phyloP scores from a whole-genome alignment of 2,888 invertebrate species.

The Diploptera punctata region DNA sequence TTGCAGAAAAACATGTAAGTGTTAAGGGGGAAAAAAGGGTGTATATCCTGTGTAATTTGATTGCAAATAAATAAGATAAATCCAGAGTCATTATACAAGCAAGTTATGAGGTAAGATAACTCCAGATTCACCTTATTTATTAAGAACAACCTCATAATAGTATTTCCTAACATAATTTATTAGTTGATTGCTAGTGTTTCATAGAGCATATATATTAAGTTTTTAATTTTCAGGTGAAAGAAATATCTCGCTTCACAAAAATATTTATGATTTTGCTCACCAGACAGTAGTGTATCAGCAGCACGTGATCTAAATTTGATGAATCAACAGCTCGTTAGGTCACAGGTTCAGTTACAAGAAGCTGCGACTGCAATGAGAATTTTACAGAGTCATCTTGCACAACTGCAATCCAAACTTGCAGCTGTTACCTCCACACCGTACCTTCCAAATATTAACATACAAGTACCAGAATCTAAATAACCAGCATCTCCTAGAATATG shows the following conservation, averaged over 20 bases:
- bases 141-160: too few species aligned
- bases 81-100: too few species aligned
- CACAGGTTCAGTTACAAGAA: constrained; percentile 43
- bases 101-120: too few species aligned
- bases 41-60: too few species aligned
- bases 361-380: constrained; percentile 38
- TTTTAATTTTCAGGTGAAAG: constrained; percentile 41
- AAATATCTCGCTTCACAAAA: constrained; percentile 41
- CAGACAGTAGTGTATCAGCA: constrained; percentile 32
- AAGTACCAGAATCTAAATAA: neutral
- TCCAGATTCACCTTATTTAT: too few species aligned
- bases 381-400: constrained; percentile 34
- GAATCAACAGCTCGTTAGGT: constrained; percentile 43
- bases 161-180: too few species aligned
- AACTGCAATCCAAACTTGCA: constrained; percentile 36
- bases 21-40: too few species aligned
- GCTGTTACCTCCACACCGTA: constrained; percentile 38
- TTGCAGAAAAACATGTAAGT: too few species aligned
- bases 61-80: too few species aligned
- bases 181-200: too few species aligned
- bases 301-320: constrained; percentile 38
- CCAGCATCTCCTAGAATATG: too few species aligned
- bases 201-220: too few species aligned
- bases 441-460: constrained; percentile 36
- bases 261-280: constrained; percentile 39